A percentile compares a stretch with the other conserved stretches of the same genome.
phyloP scores from a whole-genome alignment of 2,797 vertebrate species.

The Brachyrhaphis roseni region DNA sequence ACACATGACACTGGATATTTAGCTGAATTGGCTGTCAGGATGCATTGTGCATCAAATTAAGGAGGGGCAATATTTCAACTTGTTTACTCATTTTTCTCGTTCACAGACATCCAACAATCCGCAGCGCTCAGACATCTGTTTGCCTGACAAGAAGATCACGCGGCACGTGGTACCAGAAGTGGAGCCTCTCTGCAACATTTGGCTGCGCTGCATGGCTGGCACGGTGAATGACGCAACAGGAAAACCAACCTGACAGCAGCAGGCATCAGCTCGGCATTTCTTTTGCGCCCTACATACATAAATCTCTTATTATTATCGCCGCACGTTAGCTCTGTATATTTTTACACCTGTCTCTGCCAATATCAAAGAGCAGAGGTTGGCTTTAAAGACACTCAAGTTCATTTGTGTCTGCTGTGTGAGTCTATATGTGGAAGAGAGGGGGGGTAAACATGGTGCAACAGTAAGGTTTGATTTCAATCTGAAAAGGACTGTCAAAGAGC shows the following conservation, averaged over 20 bases:
- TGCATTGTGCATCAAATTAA: constrained; percentile 85
- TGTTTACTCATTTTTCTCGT: constrained; percentile 76
- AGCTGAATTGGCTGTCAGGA: constrained; percentile 76
- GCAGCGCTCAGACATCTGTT: constrained; percentile 65
- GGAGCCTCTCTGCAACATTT: constrained; percentile 69
- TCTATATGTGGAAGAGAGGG: constrained; percentile 41
- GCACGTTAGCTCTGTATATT: constrained; percentile 73
- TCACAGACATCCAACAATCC: constrained; percentile 70
- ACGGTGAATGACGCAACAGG: constrained; percentile 78
- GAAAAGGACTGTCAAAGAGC: constrained; percentile 64
- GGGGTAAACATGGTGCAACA: constrained; percentile 34
- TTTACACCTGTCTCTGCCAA: constrained; percentile 78
- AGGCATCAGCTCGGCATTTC: constrained; percentile 68
- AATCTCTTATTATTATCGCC: constrained; percentile 73
- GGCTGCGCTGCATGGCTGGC: constrained; percentile 58
- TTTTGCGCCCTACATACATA: constrained; percentile 81
- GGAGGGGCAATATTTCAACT: constrained; percentile 61
- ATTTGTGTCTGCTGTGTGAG: constrained; percentile 68
- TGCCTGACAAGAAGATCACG: constrained; percentile 70
- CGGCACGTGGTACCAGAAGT: constrained; percentile 53
- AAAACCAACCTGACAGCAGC: constrained; percentile 80
- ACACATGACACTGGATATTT: constrained; percentile 59
- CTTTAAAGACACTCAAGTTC: constrained; percentile 62
- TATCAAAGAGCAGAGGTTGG: constrained; percentile 67
- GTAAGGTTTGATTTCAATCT: constrained; percentile 51